Conservation (phyloP, 2,113 vertebrate species). For the Ifrita kowaldi region DNA sequence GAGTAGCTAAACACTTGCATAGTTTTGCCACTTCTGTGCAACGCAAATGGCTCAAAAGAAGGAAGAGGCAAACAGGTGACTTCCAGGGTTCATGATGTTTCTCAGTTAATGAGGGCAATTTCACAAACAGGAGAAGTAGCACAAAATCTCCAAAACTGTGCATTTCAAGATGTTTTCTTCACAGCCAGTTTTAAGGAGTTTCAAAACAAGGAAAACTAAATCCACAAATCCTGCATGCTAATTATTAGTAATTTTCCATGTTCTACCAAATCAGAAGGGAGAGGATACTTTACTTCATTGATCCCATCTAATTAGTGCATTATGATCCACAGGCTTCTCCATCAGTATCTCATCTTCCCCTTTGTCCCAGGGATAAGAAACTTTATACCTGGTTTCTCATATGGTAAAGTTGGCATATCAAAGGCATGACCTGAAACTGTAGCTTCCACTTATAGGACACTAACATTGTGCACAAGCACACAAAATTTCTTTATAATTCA, state of each 20-base stretch:
- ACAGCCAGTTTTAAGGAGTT: background rate
- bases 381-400: background rate
- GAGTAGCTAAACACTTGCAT: background rate
- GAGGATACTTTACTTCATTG: background rate
- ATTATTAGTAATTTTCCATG: background rate
- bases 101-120: background rate
- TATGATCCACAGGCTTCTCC: background rate
- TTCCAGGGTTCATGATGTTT: background rate
- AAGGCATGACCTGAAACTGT: background rate
- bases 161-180: background rate
- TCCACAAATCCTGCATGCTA: background rate
- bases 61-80: background rate
- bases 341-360: background rate
- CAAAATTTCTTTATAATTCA: background rate
- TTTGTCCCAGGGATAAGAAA: background rate
- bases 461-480: background rate
- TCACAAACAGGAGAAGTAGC: background rate
- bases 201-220: background rate
- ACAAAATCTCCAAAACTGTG: background rate
- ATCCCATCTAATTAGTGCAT: background rate
- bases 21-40: background rate
- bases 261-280: background rate
- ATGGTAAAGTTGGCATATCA: background rate
- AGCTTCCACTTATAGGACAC: background rate
- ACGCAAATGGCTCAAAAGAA: background rate